These are phyloP conservation scores for Turdus rufiventris DNA, from an alignment of 2,113 vertebrate species.

Conservation along the genomic window DNA sequence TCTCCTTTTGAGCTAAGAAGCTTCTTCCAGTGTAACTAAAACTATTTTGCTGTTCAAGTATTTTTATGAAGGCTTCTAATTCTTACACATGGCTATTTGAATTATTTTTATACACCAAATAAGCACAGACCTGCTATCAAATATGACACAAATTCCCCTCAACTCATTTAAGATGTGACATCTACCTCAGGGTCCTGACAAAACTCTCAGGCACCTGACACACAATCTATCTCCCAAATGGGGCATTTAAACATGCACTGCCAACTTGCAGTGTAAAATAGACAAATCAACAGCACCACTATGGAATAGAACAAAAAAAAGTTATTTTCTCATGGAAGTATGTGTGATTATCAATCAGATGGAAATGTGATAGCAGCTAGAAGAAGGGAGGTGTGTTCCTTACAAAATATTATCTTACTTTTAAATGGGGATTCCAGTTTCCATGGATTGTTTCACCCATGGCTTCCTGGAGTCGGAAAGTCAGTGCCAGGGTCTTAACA, in stretches of 20 bases:
- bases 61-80: neutral
- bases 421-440: conserved; percentile 3
- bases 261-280: neutral
- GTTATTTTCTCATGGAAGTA: neutral
- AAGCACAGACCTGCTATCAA: neutral
- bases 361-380: neutral
- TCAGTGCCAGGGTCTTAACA: conserved; percentile 1
- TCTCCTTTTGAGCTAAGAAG: neutral
- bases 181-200: neutral
- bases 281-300: neutral
- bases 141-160: neutral
- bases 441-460: conserved; percentile 50
- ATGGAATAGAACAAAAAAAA: neutral
- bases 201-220: neutral
- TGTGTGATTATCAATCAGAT: neutral
- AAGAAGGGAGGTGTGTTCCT: neutral
- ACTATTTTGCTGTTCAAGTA: neutral
- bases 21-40: neutral
- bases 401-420: neutral
- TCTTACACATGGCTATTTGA: neutral
- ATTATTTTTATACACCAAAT: neutral
- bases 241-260: neutral
- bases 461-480: conserved; percentile 30
- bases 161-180: neutral
- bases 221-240: neutral